Conservation (phyloP, 2,113 vertebrate species). For the Lophochroa leadbeateri region DNA sequence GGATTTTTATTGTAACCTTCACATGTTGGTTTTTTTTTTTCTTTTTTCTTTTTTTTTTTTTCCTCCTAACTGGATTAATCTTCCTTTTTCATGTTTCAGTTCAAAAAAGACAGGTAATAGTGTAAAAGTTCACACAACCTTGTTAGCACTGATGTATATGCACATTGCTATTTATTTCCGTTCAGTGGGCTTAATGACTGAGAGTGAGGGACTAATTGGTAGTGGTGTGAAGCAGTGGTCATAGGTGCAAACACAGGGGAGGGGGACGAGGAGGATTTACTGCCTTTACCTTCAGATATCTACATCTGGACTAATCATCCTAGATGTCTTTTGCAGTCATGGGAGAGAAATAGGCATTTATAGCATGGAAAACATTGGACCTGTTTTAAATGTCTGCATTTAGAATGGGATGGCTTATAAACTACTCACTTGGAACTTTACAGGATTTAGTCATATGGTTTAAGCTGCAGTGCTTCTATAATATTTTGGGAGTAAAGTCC, state of each 20-base stretch:
- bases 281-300: conserved; percentile 18
- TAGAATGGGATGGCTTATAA: background rate
- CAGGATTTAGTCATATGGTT: background rate
- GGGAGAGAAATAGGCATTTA: conserved; percentile 13
- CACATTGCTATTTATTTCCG: background rate
- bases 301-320: conserved; percentile 17
- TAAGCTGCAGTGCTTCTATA: background rate
- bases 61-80: background rate
- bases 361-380: background rate
- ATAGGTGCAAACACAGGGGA: background rate
- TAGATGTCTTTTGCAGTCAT: conserved; percentile 36
- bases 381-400: conserved; percentile 11
- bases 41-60: background rate
- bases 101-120: background rate
- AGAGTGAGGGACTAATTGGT: background rate
- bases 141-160: background rate
- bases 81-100: background rate
- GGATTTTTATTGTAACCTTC: background rate
- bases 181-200: background rate
- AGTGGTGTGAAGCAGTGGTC: conserved; percentile 4
- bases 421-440: background rate
- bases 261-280: background rate
- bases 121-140: conserved; percentile 12
- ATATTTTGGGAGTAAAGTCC: background rate
- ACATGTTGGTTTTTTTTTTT: background rate